Evolutionary conservation across 2,113 vertebrate species (phyloP).

Genomic region (Hirundichthys speculiger): DNA sequence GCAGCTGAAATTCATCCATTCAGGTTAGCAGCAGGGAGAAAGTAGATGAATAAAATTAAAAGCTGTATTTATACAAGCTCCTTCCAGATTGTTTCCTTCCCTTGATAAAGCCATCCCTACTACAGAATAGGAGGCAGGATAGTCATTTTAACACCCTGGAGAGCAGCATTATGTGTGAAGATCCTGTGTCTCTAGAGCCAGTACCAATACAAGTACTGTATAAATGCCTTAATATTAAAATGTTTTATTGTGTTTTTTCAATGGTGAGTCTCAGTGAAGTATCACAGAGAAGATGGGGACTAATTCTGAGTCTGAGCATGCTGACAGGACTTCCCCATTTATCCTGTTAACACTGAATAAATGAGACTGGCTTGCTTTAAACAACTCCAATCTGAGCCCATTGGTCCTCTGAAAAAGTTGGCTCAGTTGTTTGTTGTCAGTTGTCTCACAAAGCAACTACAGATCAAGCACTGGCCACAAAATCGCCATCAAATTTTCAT

Average conservation of each 20-base stretch:
- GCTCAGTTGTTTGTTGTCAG: slow-evolving; percentile 7
- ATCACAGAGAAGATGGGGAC: neutral
- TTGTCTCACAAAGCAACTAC: slow-evolving; percentile 6
- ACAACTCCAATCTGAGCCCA: neutral
- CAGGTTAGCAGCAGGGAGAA: neutral
- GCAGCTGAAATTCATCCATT: neutral
- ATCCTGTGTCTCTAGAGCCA: slow-evolving; percentile 72
- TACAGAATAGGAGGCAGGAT: slow-evolving; percentile 61
- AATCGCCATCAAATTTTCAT: neutral
- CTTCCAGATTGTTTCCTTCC: slow-evolving; percentile 82
- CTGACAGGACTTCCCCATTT: neutral
- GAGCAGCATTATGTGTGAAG: slow-evolving; percentile 69
- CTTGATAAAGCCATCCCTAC: slow-evolving; percentile 64
- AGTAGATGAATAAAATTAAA: neutral
- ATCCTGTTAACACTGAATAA: slow-evolving; percentile 11
- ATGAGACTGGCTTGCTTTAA: slow-evolving; percentile 13
- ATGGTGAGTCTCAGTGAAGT: slow-evolving; percentile 1
- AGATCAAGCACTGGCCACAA: neutral
- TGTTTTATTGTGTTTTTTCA: neutral
- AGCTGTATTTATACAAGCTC: no score
- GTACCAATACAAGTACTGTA: neutral
- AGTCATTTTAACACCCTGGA: slow-evolving; percentile 51
- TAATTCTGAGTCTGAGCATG: slow-evolving; percentile 1
- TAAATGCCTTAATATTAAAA: neutral
- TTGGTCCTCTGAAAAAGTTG: neutral